phyloP scores from a whole-genome alignment of 2,888 invertebrate genomes.

The Cancer borealis region DNA sequence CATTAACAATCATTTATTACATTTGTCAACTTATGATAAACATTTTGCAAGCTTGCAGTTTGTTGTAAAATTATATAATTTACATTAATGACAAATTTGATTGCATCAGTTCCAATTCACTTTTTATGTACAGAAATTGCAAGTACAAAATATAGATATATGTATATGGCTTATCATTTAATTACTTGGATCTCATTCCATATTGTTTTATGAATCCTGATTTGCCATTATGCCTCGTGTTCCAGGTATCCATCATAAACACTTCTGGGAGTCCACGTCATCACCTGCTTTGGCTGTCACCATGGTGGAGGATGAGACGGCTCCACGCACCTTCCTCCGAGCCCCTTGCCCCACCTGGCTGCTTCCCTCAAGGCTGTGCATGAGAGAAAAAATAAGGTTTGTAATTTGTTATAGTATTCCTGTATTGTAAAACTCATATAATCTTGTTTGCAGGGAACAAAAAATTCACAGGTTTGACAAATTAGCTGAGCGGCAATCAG shows the following conservation, averaged over 20 bases:
- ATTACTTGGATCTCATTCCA: background rate
- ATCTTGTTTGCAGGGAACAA: background rate
- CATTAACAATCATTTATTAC: background rate
- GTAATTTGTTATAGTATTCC: background rate
- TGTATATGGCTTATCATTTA: background rate
- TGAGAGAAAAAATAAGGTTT: background rate
- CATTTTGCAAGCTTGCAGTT: background rate
- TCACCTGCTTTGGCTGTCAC: conserved; percentile 27
- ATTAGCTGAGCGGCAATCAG: too few relatives aligned
- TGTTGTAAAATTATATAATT: background rate
- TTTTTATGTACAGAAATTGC: background rate
- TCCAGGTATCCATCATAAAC: conserved; percentile 48
- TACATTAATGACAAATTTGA: background rate
- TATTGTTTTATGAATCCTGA: background rate
- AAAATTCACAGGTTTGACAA: too few relatives aligned
- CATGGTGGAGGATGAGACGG: conserved; percentile 46
- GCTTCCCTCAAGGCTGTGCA: conserved; percentile 54
- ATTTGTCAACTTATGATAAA: too few relatives aligned
- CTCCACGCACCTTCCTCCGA: conserved; percentile 57
- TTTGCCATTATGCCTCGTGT: background rate
- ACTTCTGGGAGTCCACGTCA: conserved; percentile 53
- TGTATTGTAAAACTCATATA: background rate
- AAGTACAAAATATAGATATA: background rate
- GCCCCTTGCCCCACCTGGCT: conserved; percentile 65
- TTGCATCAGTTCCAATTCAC: background rate